phyloP scores from a whole-genome alignment of 2,113 vertebrate species.

The Arenaria interpres region DNA sequence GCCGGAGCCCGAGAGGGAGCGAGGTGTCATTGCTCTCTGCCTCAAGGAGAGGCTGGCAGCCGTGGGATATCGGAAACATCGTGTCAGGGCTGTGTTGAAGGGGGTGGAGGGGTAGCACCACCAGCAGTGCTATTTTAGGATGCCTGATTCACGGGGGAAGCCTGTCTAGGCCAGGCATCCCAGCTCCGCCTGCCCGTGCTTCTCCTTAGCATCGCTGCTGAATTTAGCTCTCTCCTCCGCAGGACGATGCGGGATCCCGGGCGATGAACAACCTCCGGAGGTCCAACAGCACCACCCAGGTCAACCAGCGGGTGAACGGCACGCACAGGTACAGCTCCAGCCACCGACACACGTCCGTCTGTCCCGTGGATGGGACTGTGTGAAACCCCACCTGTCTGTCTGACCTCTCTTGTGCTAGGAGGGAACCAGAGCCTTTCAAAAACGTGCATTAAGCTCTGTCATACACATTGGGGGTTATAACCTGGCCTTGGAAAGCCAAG shows the following conservation, averaged over 20 bases:
- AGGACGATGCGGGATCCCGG: conserved; percentile 79
- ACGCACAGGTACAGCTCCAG: conserved; percentile 73
- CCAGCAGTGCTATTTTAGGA: not conserved
- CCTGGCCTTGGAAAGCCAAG: not conserved
- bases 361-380: not conserved
- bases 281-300: conserved; percentile 91
- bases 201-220: rapidly evolving
- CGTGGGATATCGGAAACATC: rapidly evolving
- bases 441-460: rapidly evolving
- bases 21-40: not conserved
- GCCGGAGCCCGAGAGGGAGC: rapidly evolving
- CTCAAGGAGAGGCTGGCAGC: not conserved
- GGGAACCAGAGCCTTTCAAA: not conserved
- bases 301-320: conserved; percentile 78
- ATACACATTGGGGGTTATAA: rapidly evolving
- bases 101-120: not conserved
- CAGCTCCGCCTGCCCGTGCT: not conserved
- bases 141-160: not conserved
- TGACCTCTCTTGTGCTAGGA: not conserved
- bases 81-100: rapidly evolving
- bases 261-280: conserved; percentile 92
- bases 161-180: not conserved
- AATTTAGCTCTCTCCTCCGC: rapidly evolving
- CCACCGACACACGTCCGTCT: rapidly evolving
- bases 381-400: rapidly evolving